These are phyloP conservation scores for Aptenodytes patagonicus DNA, from an alignment of 2,113 vertebrate species.

Conservation along the genomic window DNA sequence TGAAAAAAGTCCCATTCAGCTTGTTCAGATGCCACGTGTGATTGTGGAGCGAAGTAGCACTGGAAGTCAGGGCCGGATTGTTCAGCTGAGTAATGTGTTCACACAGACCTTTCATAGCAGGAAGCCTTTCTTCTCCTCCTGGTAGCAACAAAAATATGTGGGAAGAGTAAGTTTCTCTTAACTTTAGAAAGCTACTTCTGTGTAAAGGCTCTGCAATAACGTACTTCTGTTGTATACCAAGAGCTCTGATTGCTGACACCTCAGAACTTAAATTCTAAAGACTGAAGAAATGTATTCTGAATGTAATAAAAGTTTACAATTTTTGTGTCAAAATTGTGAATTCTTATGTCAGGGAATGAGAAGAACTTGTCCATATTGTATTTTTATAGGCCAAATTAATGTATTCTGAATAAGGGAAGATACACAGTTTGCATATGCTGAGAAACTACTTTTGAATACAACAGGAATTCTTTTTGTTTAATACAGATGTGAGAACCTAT, in stretches of 20 bases:
- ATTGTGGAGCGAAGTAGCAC: constrained; percentile 89
- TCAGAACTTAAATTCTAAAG: constrained; percentile 61
- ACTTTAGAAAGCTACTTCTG: neutral
- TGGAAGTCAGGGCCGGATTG: constrained; percentile 85
- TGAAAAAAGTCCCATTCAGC: constrained; percentile 88
- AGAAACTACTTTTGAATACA: constrained; percentile 63
- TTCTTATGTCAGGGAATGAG: constrained; percentile 75
- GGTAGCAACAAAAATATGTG: constrained; percentile 72
- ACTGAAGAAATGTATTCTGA: constrained; percentile 70
- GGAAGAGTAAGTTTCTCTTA: constrained; percentile 18
- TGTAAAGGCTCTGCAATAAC: constrained; percentile 46
- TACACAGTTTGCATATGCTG: constrained; percentile 58
- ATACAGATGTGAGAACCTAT: constrained; percentile 21
- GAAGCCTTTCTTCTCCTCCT: constrained; percentile 95
- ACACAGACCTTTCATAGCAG: constrained; percentile 96
- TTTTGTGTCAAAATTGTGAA: constrained; percentile 75
- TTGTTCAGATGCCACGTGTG: constrained; percentile 97
- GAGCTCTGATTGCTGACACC: constrained; percentile 58
- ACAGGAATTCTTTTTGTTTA: constrained; percentile 27
- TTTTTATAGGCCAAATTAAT: constrained; percentile 71
- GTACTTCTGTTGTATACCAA: constrained; percentile 45
- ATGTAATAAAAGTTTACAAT: constrained; percentile 80
- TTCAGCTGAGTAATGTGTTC: constrained; percentile 86
- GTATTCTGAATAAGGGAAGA: constrained; percentile 57
- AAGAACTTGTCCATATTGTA: constrained; percentile 65